A percentile compares a stretch with the other conserved stretches of the same genome.
These are phyloP conservation scores for Morelia viridis DNA, from an alignment of 2,797 vertebrate genomes.

Conservation along the genomic window DNA sequence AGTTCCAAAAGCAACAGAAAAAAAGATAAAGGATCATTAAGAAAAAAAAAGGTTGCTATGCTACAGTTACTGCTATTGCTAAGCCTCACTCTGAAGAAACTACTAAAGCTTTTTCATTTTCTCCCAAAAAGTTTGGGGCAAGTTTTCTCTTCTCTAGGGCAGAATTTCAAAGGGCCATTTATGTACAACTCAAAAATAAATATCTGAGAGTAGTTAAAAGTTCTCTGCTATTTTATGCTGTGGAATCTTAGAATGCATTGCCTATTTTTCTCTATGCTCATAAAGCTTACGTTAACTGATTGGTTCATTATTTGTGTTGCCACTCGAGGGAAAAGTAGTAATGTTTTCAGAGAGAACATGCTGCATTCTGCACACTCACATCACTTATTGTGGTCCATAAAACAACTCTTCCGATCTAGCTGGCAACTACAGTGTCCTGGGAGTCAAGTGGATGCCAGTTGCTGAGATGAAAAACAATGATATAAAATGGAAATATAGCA, in stretches of 20 bases:
- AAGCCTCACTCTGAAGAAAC: not conserved
- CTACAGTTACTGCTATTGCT: not conserved
- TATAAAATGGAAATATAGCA: conserved; percentile 28
- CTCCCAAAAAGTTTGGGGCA: not conserved
- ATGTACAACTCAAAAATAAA: not conserved
- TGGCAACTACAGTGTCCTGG: conserved; percentile 3
- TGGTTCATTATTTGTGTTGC: not conserved
- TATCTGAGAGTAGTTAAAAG: conserved; percentile 14
- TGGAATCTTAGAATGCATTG: not conserved
- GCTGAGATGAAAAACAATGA: conserved; percentile 30
- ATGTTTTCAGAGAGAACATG: not conserved
- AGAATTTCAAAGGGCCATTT: not conserved
- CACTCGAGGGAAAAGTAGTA: not conserved
- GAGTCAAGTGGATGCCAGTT: not conserved
- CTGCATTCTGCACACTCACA: not conserved
- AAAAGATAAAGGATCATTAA: not conserved
- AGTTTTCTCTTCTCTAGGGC: not conserved
- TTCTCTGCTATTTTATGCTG: not conserved
- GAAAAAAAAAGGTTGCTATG: not conserved
- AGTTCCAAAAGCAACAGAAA: not conserved
- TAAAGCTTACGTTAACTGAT: not conserved
- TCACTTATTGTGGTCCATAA: not conserved
- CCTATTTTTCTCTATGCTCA: not conserved
- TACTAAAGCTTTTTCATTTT: not conserved
- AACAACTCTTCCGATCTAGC: conserved; percentile 3